Conservation (phyloP, 2,797 vertebrate genomes). For the Loris lydekkerianus region DNA sequence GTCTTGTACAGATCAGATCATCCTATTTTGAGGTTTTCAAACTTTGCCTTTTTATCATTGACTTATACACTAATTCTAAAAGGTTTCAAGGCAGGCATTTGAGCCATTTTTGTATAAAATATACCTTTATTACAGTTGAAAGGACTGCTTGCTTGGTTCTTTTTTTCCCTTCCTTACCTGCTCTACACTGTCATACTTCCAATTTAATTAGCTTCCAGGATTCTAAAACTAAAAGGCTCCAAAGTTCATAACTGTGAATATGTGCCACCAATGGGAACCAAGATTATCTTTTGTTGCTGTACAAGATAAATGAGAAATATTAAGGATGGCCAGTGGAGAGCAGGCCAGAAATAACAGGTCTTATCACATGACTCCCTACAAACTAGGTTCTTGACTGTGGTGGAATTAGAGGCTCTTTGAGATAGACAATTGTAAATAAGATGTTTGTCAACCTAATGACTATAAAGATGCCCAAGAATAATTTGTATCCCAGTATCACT, state of each 20-base stretch:
- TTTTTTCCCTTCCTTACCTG: neutral
- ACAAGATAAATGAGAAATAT: conserved; percentile 49
- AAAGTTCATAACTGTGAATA: conserved; percentile 46
- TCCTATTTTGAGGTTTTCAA: conserved; percentile 57
- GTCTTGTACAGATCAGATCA: conserved; percentile 25
- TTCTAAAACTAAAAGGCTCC: conserved; percentile 77
- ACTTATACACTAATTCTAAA: conserved; percentile 23
- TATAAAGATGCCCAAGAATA: conserved; percentile 33
- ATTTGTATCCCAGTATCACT: conserved; percentile 45
- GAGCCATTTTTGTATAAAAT: conserved; percentile 46
- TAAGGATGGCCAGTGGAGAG: conserved; percentile 39
- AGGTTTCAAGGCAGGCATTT: conserved; percentile 49
- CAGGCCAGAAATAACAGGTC: neutral
- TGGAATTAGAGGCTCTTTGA: conserved; percentile 41
- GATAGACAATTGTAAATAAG: conserved; percentile 16
- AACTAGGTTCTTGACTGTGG: neutral
- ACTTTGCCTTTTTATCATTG: conserved; percentile 61
- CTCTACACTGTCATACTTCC: conserved; percentile 68
- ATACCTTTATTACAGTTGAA: conserved; percentile 38
- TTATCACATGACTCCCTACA: neutral
- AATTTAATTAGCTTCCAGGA: conserved; percentile 85
- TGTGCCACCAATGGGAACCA: neutral
- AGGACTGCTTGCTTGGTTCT: conserved; percentile 32
- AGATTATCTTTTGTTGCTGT: conserved; percentile 57
- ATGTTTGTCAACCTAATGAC: conserved; percentile 27